A percentile compares a stretch with the other conserved stretches of the same genome.
Evolutionary conservation across 2,888 invertebrate genomes (phyloP).

Genomic region (Resseliella maxima): DNA sequence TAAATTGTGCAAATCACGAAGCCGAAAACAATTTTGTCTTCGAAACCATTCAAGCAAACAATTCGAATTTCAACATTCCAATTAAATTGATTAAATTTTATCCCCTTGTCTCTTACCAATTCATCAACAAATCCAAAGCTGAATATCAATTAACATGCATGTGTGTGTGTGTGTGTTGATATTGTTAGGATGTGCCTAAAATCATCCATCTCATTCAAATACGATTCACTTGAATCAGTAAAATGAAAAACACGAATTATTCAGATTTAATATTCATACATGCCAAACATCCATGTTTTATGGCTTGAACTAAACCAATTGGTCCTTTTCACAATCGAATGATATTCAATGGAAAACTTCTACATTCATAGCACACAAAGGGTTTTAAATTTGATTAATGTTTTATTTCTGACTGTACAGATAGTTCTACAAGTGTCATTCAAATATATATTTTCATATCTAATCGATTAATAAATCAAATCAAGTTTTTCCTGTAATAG

Average conservation of each 20-base stretch:
- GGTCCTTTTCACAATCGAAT: neutral
- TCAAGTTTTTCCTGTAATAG: too few relatives aligned
- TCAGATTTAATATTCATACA: conserved; percentile 33
- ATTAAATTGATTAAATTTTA: conserved; percentile 54
- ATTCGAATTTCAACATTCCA: conserved; percentile 38
- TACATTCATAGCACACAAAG: neutral
- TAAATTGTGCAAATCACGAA: conserved; percentile 1
- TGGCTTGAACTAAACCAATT: neutral
- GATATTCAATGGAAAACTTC: too few relatives aligned
- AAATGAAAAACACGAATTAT: neutral
- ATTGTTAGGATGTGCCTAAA: neutral
- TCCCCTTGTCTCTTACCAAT: neutral
- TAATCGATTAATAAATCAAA: too few relatives aligned
- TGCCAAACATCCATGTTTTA: neutral
- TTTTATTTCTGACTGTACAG: too few relatives aligned
- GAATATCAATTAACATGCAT: neutral
- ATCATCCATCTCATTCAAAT: neutral
- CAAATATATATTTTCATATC: neutral
- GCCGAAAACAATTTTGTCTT: neutral
- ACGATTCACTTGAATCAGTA: neutral
- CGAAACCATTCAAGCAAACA: conserved; percentile 22
- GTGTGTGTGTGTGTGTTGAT: neutral
- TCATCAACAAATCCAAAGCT: neutral
- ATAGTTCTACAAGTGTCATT: neutral
- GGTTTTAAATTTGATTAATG: neutral